Evolutionary conservation across 1,140 invertebrate genomes (phyloP).

Genomic region (Drosophila ananassae): DNA sequence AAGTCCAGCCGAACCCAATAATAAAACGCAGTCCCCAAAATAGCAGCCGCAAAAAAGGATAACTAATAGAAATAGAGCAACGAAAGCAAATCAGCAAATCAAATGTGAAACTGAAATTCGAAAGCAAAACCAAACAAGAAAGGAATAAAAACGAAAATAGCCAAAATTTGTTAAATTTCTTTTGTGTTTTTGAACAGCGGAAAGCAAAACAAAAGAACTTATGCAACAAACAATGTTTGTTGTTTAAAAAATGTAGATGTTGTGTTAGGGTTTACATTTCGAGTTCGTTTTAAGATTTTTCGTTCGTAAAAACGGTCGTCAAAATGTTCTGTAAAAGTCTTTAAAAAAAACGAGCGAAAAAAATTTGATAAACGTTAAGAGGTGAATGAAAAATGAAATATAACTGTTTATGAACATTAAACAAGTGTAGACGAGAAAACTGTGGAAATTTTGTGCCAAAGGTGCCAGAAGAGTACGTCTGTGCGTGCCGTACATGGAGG

Average conservation of each 20-base stretch:
- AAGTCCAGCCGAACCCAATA: constrained; percentile 15
- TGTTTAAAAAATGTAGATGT: constrained; percentile 62
- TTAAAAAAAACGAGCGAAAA: constrained; percentile 42
- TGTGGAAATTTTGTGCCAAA: constrained; percentile 48
- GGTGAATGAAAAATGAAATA: constrained; percentile 47
- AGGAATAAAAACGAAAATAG: constrained; percentile 66
- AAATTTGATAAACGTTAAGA: constrained; percentile 70
- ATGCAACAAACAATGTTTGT: constrained; percentile 43
- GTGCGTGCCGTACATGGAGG: constrained; percentile 27
- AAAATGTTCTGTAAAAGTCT: constrained; percentile 72
- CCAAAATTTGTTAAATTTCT: constrained; percentile 81
- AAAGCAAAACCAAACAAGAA: constrained; percentile 55
- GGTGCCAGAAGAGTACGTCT: constrained; percentile 21
- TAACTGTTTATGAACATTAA: constrained; percentile 36
- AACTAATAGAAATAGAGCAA: constrained; percentile 52
- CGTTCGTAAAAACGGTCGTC: constrained; percentile 66
- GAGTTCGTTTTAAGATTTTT: constrained; percentile 65
- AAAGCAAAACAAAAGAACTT: constrained; percentile 21
- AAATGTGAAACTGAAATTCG: constrained; percentile 64
- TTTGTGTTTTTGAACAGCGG: constrained; percentile 57
- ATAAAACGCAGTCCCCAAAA: constrained; percentile 28
- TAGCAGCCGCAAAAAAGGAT: constrained; percentile 36
- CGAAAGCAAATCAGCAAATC: constrained; percentile 47
- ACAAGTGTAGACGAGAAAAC: constrained; percentile 17
- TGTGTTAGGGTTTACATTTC: constrained; percentile 69